These are phyloP conservation scores for Tenualosa thibaudeaui DNA, from an alignment of 2,797 vertebrate species.

Conservation along the genomic window DNA sequence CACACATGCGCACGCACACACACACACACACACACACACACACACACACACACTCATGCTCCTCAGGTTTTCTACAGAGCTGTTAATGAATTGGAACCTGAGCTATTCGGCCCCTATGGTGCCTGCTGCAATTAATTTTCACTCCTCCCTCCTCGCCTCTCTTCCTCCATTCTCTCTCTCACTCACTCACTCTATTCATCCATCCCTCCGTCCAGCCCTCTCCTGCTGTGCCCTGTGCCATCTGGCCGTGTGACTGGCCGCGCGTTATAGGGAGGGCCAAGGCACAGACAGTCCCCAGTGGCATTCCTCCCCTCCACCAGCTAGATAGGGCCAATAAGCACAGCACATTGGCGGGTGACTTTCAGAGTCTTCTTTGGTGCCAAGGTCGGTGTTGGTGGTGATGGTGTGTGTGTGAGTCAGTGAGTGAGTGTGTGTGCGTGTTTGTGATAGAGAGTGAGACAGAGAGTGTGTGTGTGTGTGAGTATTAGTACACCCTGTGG, in stretches of 20 bases:
- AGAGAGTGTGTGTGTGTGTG: neutral
- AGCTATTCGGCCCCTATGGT: constrained; percentile 38
- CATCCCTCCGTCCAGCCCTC: constrained; percentile 2
- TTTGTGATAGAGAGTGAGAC: neutral
- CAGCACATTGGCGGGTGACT: constrained; percentile 31
- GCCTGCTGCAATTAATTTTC: constrained; percentile 48
- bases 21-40: neutral
- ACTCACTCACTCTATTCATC: no score
- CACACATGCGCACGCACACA: neutral
- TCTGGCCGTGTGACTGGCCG: constrained; percentile 39
- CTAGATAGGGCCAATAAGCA: constrained; percentile 22
- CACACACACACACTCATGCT: neutral
- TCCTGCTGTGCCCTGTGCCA: constrained; percentile 37
- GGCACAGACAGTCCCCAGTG: constrained; percentile 32
- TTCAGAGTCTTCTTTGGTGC: constrained; percentile 40
- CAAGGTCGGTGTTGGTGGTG: neutral
- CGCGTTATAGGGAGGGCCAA: constrained; percentile 4
- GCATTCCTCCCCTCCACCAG: neutral
- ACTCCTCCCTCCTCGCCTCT: constrained; percentile 27
- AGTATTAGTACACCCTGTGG: neutral
- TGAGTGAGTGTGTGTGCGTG: constrained; percentile 9
- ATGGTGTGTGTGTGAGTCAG: neutral
- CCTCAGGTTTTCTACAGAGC: constrained; percentile 30
- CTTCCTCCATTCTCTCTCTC: constrained; percentile 26
- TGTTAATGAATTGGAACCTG: constrained; percentile 50